phyloP scores from a whole-genome alignment of 2,888 invertebrate genomes.

The Punctoribates punctum region DNA sequence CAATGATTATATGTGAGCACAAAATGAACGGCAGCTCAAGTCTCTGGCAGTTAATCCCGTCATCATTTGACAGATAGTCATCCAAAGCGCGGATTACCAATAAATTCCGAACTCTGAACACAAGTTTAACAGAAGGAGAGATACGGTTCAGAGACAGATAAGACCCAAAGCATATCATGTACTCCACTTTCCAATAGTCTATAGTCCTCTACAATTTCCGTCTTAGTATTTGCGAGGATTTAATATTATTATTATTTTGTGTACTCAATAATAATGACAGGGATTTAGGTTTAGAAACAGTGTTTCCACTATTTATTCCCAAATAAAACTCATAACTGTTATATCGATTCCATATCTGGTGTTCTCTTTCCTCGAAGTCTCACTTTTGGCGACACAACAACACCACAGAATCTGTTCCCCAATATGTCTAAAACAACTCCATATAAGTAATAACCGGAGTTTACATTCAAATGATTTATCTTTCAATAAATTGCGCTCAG shows the following conservation, averaged over 20 bases:
- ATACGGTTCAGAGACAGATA: background rate
- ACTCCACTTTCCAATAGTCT: background rate
- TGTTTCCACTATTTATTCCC: background rate
- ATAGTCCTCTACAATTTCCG: background rate
- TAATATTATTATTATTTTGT: slow-evolving; percentile 32
- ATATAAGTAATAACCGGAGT: too few species aligned
- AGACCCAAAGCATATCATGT: background rate
- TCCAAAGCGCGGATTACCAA: slow-evolving; percentile 2
- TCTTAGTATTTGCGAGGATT: slow-evolving; percentile 17
- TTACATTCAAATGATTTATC: background rate
- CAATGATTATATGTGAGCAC: background rate
- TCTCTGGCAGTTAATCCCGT: slow-evolving; percentile 24
- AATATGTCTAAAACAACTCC: too few species aligned
- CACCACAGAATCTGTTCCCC: too few species aligned
- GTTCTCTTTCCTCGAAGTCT: background rate
- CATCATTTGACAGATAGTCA: slow-evolving; percentile 33
- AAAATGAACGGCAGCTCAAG: slow-evolving; percentile 1
- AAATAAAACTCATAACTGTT: background rate
- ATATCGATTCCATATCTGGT: background rate
- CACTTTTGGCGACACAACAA: background rate
- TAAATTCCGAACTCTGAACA: background rate
- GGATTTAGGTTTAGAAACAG: background rate
- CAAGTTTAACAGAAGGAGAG: background rate
- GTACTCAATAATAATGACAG: background rate
- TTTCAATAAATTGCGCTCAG: too few species aligned